A percentile compares a stretch with the other conserved stretches of the same genome.
Conservation (phyloP, 2,113 vertebrate genomes). For the Notiomystis cincta region DNA sequence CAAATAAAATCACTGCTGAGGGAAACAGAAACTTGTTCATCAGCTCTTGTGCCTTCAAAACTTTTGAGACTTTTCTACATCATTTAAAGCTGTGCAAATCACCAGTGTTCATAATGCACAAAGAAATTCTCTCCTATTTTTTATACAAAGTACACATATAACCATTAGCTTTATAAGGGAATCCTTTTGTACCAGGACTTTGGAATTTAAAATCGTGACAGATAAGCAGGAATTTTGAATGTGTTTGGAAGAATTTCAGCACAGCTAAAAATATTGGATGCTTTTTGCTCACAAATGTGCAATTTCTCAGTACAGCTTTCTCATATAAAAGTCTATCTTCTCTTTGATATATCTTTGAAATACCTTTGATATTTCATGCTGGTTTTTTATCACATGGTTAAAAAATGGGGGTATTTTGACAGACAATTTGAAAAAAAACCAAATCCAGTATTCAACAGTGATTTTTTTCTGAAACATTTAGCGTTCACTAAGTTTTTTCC, state of each 20-base stretch:
- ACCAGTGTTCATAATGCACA: background rate
- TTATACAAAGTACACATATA: background rate
- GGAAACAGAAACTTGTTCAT: background rate
- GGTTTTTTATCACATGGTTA: background rate
- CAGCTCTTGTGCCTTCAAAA: background rate
- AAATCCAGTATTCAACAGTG: background rate
- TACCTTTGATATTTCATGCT: background rate
- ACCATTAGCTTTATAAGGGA: background rate
- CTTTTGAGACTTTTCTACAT: background rate
- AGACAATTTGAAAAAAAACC: background rate
- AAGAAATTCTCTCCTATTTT: background rate
- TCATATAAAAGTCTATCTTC: background rate
- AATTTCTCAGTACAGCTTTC: background rate
- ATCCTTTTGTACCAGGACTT: background rate
- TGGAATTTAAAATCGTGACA: background rate
- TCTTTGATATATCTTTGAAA: no score
- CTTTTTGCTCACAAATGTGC: background rate
- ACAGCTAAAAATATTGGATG: background rate
- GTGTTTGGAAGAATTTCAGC: background rate
- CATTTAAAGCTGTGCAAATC: background rate
- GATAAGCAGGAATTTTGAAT: background rate
- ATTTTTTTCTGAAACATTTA: background rate
- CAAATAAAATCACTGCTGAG: background rate
- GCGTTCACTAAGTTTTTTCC: background rate
- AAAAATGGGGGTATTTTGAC: background rate